Evolutionary conservation across 1,140 invertebrate genomes (phyloP), one percentile per base, ranked within the genome.

Genomic region (Vanessa tameamea): DNA sequence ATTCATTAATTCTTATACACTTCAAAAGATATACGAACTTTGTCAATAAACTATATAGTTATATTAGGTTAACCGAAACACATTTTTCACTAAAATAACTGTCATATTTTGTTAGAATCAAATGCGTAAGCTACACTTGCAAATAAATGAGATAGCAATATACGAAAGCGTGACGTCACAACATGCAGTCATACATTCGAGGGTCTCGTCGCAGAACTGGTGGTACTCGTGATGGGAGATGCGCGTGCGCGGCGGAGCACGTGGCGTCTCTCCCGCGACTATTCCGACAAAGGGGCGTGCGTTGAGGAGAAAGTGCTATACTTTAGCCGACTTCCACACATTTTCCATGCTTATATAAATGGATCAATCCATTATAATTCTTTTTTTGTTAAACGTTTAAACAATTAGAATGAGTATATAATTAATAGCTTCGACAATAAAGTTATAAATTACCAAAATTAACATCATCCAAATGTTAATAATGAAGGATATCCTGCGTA

Each of bases 151-250:
- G 20, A 57, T 57, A 61, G 57, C 55, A 59, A 26, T 61, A 61
- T 61, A 61, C 23, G 26, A 6, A 61, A 61, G 57, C 73, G 63
- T 64, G 63, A 66, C 70, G 31, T 65, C 77, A 43, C 47, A 53
- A 64, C 77, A 86, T 84, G 86, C 83, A 74, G 68, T 82, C 92
- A 87, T 96, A 96, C 95, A 96, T 95, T 97, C 96, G 72, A 97
- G 94, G 81, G 95, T 95, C 78, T 94, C 94, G 92, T 96, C 96
- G 91, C 95, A 96, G 92, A 96, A 96, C 87, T 95, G 95, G 87
- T 96, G 95, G 88, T 96, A 96, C 84, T 96, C 96, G 86, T 96
- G 95, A 83, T 95, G 94, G 6, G 95, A 95, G 78, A 95, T 93
- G 79, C 93, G 88, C 16, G 92, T 87, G 74, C 92, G 87, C 51